Evolutionary conservation across 2,113 vertebrate species (phyloP), one percentile per base, ranked within the genome.

Genomic region (Corythoichthys intestinalis): DNA sequence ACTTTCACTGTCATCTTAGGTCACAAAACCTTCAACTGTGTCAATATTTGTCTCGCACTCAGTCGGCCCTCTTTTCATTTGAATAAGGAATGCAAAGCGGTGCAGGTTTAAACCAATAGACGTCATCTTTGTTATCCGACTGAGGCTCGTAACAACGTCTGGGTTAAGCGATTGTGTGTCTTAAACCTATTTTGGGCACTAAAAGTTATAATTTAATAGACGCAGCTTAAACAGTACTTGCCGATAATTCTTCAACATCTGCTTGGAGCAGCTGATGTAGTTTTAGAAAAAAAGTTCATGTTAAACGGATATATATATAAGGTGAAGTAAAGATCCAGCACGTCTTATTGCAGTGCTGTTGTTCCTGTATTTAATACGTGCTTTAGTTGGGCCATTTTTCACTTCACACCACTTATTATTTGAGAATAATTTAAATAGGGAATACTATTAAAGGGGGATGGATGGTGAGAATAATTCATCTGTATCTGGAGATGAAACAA

Each of bases 131-230:
- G 47, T 64, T 46, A 72, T 66, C 53, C 66, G 47, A 62, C 67
- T 65, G 73, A 75, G 61, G 69, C 64, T 41, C 46, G 59, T 68
- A 38, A 70, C 69, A 54, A 15, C 6, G 56, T 57, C 13, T 50
- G 14, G 20, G 52, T 35, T 20, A 34, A 4, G 28, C 28, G 54
- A 28, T 7, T 68, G 67, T 62, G 56, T 80, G 84, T 89, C 81
- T 87, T 86, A 80, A 83, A 62, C 77, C 73, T 72, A 8, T 74
- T 69, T 83, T 70, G 39, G 75, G 66, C 48, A 66, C 84, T 81
- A 11, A 61, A 44, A 61, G 89, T 87, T 87, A 79, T 87, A 88
- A 86, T 89, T 83, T 77, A 82, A 77, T 83, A 77, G 71, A 64
- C 14, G 34, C 69, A 69, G 75, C 62, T 88, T 41, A 48, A 64